Base-by-base conservation (phyloP, 2,888 invertebrate genomes). In the Conops quadrifasciatus region DNA sequence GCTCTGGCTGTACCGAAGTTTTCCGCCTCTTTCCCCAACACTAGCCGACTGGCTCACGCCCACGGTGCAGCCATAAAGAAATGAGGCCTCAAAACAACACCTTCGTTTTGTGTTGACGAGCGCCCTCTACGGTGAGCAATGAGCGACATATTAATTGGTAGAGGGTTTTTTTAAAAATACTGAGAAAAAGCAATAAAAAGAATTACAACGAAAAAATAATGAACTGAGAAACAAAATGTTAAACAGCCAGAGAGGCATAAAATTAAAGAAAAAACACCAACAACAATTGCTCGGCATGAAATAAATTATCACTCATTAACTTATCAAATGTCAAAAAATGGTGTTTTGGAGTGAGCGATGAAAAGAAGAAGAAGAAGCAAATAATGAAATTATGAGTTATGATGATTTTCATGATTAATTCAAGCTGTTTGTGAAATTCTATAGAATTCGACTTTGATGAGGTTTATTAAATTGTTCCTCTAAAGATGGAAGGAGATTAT, bases 241-340 rank as follows among this genome's bases (percentile, higher is more conserved):
- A 4, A 24, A 45, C 58, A 28, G 26, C 43, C 47, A 47, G 58
- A 59, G 28, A 67, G 47, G 67, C 67, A 45, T 58, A 28, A 58
- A 59, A 59, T 67, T 58, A 67, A 45, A 67, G 21, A 63, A 45
- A n/a, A 43, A 43, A 21, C 5, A 21, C 11, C 24, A 53, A 1
- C 21, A 36, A n/a, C 1, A 26, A n/a, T n/a, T 26, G 59, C 24
- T 59, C 49, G 5, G 45, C 11, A 19, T 24, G 53, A 30, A 36
- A 26, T 11, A 67, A 67, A 67, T 67, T 67, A 67, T 67, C 67
- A 36, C 67, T 67, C 59, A 67, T 67, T 67, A 67, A 67, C 59
- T 59, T 47, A 67, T 67, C 67, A 67, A 67, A 59, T 59, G 59
- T 67, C 58, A 45, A 58, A 59, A 67, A 67, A 53, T 66, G 66